These are phyloP conservation scores for Synanthedon andrenaeformis DNA, from an alignment of 2,888 invertebrate species.

Conservation along the genomic window DNA sequence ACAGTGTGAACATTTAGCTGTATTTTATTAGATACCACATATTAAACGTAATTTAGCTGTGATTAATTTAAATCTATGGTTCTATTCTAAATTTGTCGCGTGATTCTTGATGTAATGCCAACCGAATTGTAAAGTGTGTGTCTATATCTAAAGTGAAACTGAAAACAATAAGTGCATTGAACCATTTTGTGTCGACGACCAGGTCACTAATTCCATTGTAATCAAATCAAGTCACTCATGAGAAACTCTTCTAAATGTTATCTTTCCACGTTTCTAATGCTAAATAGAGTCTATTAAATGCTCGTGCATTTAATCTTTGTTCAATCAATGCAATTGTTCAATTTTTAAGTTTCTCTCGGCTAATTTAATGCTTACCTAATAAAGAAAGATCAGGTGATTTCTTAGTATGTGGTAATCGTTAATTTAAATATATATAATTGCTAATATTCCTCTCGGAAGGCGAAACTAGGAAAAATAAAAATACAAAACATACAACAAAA, in stretches of 20 bases:
- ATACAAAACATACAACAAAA: too few species aligned
- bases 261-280: background rate
- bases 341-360: background rate
- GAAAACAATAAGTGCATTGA: slow-evolving; percentile 30
- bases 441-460: too few species aligned
- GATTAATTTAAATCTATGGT: too few species aligned
- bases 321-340: slow-evolving; percentile 11
- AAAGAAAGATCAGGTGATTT: too few species aligned
- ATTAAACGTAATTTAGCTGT: too few species aligned
- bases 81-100: slow-evolving; percentile 3
- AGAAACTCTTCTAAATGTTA: background rate
- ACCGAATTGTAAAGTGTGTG: slow-evolving; percentile 16
- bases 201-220: background rate
- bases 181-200: slow-evolving; percentile 10
- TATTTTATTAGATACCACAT: too few species aligned
- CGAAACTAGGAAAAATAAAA: too few species aligned
- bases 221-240: background rate
- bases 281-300: background rate
- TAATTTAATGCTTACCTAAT: background rate
- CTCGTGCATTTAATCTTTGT: background rate
- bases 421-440: too few species aligned
- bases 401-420: too few species aligned
- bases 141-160: slow-evolving; percentile 11
- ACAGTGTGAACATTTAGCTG: too few species aligned
- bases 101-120: slow-evolving; percentile 32